Evolutionary conservation across 2,888 invertebrate genomes (phyloP).

Genomic region (Cynaeus angustus): DNA sequence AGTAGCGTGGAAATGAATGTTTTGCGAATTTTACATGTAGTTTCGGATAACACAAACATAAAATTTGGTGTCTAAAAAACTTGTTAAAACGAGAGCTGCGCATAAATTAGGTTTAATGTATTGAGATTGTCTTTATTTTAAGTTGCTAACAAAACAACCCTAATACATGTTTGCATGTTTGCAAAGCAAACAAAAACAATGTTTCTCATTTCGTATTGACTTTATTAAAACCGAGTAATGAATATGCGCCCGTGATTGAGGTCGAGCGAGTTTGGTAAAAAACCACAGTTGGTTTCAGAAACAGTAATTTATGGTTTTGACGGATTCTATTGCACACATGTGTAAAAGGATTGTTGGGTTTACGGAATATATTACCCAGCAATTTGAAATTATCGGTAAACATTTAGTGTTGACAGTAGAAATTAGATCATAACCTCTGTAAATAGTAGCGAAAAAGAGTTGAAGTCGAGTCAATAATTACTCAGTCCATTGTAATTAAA

Average conservation of each 20-base stretch:
- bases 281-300: background rate
- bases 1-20: too few relatives aligned
- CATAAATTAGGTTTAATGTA: background rate
- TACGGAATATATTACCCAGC: background rate
- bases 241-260: background rate
- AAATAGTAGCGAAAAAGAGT: slow-evolving; percentile 16
- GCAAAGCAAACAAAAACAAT: slow-evolving; percentile 14
- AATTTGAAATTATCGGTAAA: slow-evolving; percentile 26
- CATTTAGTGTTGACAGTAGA: slow-evolving; percentile 13
- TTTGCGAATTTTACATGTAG: too few relatives aligned
- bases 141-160: slow-evolving; percentile 12
- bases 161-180: slow-evolving; percentile 15
- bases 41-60: background rate
- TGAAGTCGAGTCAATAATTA: slow-evolving; percentile 16
- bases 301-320: background rate
- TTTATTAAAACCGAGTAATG: slow-evolving; percentile 7
- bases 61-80: background rate
- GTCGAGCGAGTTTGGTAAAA: background rate
- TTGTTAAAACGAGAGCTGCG: background rate
- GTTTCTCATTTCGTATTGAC: slow-evolving; percentile 19
- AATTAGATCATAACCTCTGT: slow-evolving; percentile 20
- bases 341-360: slow-evolving; percentile 16
- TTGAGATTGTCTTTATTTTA: slow-evolving; percentile 7
- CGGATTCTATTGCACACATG: background rate
- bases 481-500: slow-evolving; percentile 15